These are phyloP conservation scores for Pachycephala philippinensis DNA, from an alignment of 2,113 vertebrate species.

Conservation along the genomic window DNA sequence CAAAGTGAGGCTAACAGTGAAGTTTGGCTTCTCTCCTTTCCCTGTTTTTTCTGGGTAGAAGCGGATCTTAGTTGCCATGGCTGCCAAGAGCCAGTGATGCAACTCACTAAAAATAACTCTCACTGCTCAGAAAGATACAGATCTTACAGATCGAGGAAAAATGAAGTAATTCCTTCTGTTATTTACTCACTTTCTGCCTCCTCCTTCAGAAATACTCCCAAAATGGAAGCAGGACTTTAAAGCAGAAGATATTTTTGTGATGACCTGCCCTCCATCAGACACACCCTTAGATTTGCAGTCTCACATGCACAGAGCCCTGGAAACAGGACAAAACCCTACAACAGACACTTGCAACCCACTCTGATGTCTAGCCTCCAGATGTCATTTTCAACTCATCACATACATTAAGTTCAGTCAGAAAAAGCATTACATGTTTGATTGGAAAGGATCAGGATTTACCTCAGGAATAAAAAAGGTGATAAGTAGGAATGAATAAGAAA, in stretches of 20 bases:
- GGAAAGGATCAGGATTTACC: not conserved
- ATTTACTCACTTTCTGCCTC: not conserved
- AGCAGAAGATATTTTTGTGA: not conserved
- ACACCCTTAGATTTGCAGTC: not conserved
- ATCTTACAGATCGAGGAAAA: not conserved
- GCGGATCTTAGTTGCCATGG: not conserved
- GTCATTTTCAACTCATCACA: not conserved
- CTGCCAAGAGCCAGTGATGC: not conserved
- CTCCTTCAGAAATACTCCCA: not conserved
- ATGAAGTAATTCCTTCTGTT: not conserved
- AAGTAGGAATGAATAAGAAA: constrained; percentile 16
- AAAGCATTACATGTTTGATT: not conserved
- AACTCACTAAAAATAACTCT: not conserved
- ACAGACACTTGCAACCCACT: not conserved
- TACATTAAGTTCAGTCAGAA: not conserved
- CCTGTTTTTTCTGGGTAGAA: not conserved
- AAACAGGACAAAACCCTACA: not conserved
- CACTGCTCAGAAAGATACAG: not conserved
- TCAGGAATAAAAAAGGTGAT: not conserved
- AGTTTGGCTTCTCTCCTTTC: not conserved
- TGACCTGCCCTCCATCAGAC: not conserved
- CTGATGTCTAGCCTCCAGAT: not conserved
- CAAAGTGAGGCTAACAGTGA: not conserved
- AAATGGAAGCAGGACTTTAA: not conserved
- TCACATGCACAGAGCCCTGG: not conserved